A percentile compares a stretch with the other conserved stretches of the same genome.
Conservation (phyloP, 2,113 vertebrate species). For the Egretta garzetta region DNA sequence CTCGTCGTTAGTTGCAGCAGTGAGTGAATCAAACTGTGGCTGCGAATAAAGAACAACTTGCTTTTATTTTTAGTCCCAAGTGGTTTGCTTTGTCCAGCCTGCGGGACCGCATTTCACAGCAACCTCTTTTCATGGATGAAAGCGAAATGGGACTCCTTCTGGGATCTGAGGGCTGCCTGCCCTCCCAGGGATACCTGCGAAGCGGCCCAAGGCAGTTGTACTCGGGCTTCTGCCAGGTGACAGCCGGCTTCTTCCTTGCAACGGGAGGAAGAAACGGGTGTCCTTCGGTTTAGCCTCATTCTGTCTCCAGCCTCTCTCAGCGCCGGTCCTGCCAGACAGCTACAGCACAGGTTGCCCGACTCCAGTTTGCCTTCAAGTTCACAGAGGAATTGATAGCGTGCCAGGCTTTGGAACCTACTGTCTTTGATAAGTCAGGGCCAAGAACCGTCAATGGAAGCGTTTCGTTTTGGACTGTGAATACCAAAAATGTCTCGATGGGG, state of each 20-base stretch:
- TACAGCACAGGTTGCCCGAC: not conserved
- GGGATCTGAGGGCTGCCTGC: rapidly evolving
- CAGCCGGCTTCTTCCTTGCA: not conserved
- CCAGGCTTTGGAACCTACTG: not conserved
- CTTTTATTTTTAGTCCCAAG: not conserved
- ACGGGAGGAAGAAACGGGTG: not conserved
- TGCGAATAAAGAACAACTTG: not conserved
- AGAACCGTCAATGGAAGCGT: not conserved
- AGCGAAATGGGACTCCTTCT: not conserved
- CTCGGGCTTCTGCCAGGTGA: not conserved
- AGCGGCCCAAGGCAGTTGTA: rapidly evolving
- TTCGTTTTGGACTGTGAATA: not conserved
- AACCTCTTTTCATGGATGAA: not conserved
- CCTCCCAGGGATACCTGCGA: not conserved
- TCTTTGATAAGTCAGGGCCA: not conserved
- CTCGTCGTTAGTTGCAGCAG: not conserved
- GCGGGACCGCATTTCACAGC: not conserved
- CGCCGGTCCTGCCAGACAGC: not conserved
- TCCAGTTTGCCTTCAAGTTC: not conserved
- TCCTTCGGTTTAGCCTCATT: not conserved
- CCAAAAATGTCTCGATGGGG: not conserved
- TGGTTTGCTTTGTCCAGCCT: not conserved
- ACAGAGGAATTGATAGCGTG: rapidly evolving
- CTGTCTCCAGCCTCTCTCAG: not conserved
- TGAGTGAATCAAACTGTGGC: not conserved